These are phyloP conservation scores for Pocillopora damicornis DNA, from an alignment of 64 coral and sea anemone genomes.

Conservation along the genomic window DNA sequence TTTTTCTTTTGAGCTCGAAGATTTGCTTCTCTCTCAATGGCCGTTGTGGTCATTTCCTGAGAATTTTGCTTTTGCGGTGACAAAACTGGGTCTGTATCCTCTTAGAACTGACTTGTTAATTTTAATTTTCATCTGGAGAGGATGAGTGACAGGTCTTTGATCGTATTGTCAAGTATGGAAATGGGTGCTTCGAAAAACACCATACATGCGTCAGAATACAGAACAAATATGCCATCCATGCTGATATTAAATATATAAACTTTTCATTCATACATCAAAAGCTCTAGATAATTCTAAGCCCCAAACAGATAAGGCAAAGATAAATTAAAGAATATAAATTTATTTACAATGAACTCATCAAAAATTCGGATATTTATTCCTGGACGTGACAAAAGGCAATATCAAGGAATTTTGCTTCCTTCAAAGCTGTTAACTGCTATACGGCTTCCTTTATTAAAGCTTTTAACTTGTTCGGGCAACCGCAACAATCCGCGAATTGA, in stretches of 20 bases:
- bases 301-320: background rate
- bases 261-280: background rate
- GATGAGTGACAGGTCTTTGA: constrained; percentile 10
- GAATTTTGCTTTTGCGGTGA: background rate
- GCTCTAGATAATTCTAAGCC: background rate
- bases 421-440: background rate
- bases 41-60: background rate
- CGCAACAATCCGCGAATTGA: background rate
- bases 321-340: background rate
- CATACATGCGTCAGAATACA: constrained; percentile 2
- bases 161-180: constrained; percentile 27
- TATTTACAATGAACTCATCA: background rate
- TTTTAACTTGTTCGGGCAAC: background rate
- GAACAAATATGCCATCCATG: background rate
- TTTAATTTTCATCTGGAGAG: background rate
- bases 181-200: background rate
- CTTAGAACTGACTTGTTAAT: constrained; percentile 2
- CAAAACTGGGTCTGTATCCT: background rate
- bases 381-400: background rate
- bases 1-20: constrained; percentile 35
- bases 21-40: constrained; percentile 29
- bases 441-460: background rate
- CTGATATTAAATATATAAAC: background rate
- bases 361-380: background rate
- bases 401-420: background rate